Evolutionary conservation across 2,113 vertebrate genomes (phyloP).

Genomic region (Protomyctophum bolini): DNA sequence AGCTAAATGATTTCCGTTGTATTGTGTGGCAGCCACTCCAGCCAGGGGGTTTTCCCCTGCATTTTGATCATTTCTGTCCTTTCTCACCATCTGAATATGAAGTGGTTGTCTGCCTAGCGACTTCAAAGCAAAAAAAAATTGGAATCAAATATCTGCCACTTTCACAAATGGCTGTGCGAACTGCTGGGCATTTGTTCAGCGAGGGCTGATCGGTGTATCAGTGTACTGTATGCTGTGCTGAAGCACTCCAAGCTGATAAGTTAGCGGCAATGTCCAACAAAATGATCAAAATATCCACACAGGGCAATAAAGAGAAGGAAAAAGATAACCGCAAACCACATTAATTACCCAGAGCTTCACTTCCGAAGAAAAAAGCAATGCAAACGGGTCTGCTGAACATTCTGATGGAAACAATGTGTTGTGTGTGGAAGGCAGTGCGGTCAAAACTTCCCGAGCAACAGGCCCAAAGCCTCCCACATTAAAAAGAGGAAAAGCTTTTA

Average conservation of each 20-base stretch:
- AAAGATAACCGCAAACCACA: neutral
- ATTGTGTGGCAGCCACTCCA: conserved; percentile 12
- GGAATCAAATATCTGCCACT: neutral
- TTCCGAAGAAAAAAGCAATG: conserved; percentile 16
- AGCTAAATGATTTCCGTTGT: conserved; percentile 22
- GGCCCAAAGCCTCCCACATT: conserved; percentile 26
- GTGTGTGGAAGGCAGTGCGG: conserved; percentile 25
- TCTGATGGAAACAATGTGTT: conserved; percentile 45
- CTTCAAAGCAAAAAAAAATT: conserved; percentile 39
- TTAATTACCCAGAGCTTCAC: conserved; percentile 6
- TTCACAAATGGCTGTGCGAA: conserved; percentile 4
- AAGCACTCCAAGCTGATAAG: neutral
- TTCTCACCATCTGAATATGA: neutral
- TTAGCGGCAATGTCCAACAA: neutral
- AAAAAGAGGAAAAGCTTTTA: conserved; percentile 45
- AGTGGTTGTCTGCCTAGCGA: conserved; percentile 10
- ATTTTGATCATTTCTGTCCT: conserved; percentile 9
- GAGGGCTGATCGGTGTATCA: neutral
- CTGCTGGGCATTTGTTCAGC: neutral
- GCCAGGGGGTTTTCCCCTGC: conserved; percentile 27
- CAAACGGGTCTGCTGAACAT: conserved; percentile 35
- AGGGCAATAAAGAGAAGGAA: neutral
- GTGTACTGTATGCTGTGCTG: neutral
- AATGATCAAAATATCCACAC: neutral
- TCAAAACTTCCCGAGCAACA: conserved; percentile 35